Evolutionary conservation across 1,140 invertebrate species (phyloP), one percentile per base, ranked within the genome.

Genomic region (Halictus rubicundus): DNA sequence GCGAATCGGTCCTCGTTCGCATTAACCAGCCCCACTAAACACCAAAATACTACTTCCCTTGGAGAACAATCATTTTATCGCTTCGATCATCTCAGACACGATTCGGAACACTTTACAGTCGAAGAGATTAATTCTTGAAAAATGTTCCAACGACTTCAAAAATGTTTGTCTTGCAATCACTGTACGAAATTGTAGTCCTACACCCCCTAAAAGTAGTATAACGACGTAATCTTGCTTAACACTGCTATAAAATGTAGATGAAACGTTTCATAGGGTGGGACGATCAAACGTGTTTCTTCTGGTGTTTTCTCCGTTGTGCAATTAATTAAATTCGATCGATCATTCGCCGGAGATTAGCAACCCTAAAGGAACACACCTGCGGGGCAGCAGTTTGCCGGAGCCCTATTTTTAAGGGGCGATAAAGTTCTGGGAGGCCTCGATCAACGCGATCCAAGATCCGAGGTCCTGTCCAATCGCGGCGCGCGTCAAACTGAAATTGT

Each of bases 401-500:
- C 37, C 21, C 8, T 19, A 25, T 66, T 79, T 60, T 59, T 66
- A 57, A 66, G 21, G 54, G n/a, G 60, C 25, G 37, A 46, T 39
- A 46, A 39, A 73, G 19, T 14, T 54, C 42, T n/a, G n/a, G 42
- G 54, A 21, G 27, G 37, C 39, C 21, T 23, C 23, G 60, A 65
- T 64, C 42, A 19, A 5, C 68, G 27, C 12, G 75, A 66, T 39
- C 37, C 70, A 54, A 81, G 69, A 46, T 25, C 63, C 66, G 61
- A n/a, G 27, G 49, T 23, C 46, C n/a, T 65, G 61, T 64, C 78
- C 64, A 69, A 84, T 81, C 68, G 49, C 14, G 46, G 39, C 65
- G 66, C 78, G 65, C 66, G 81, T 82, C 82, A 66, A 57, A 72
- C 86, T 80, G 78, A 85, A 87, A 88, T 87, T 85, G 86, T 88